These are phyloP conservation scores for Lithophane leautieri DNA, from an alignment of 2,888 invertebrate species.

Conservation along the genomic window DNA sequence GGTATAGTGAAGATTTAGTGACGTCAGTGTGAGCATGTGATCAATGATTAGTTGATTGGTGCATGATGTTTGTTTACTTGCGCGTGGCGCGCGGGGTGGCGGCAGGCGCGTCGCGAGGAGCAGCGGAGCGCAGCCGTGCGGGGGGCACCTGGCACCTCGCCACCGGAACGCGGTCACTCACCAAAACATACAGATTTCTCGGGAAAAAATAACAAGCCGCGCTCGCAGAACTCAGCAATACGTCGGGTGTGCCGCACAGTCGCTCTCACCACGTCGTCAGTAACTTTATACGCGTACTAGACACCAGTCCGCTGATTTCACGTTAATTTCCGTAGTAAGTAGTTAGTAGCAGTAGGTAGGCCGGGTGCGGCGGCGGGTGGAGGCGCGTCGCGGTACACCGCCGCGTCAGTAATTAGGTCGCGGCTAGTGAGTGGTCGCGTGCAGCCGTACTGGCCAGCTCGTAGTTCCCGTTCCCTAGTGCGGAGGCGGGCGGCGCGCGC, in stretches of 20 bases:
- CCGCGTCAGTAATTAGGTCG: conserved; percentile 38
- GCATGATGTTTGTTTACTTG: conserved; percentile 61
- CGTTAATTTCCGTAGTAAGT: conserved; percentile 12
- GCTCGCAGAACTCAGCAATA: conserved; percentile 91
- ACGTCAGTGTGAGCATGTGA: conserved; percentile 3
- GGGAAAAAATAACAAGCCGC: conserved; percentile 77
- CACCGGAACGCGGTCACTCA: conserved; percentile 83
- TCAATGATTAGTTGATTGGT: conserved; percentile 8
- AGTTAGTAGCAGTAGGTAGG: background rate
- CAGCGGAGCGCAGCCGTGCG: conserved; percentile 57
- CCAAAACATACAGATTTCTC: conserved; percentile 83
- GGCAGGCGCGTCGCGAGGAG: conserved; percentile 45
- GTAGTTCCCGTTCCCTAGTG: background rate
- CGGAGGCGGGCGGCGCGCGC: conserved; percentile 12
- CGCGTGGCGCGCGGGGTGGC: conserved; percentile 18
- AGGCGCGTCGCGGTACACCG: conserved; percentile 1
- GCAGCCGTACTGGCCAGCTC: conserved; percentile 13
- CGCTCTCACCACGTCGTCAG: conserved; percentile 11
- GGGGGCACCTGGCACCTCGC: conserved; percentile 77
- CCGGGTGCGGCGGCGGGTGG: background rate
- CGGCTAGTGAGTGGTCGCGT: conserved; percentile 34
- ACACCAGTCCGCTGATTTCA: conserved; percentile 17
- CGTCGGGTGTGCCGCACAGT: conserved; percentile 84
- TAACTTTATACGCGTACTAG: conserved; percentile 9
- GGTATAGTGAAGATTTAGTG: background rate